phyloP scores from a whole-genome alignment of 1,140 invertebrate species.

The Drosophila chauvacae region DNA sequence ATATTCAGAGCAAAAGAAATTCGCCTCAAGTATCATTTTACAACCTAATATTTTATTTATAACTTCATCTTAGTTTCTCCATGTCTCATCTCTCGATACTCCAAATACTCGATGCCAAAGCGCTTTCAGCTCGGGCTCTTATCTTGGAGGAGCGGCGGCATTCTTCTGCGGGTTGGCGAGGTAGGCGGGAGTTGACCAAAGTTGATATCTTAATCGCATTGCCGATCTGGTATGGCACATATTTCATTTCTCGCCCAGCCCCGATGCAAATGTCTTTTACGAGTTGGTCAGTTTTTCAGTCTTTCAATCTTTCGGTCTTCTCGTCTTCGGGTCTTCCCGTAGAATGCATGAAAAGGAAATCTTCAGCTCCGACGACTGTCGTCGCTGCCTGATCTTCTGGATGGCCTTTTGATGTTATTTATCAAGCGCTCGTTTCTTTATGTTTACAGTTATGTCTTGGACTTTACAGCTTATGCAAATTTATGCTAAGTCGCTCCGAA shows the following conservation, averaged over 20 bases:
- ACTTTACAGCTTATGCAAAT: slow-evolving; percentile 75
- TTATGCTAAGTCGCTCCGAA: slow-evolving; percentile 62
- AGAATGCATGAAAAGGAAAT: slow-evolving; percentile 62
- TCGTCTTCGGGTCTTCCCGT: neutral
- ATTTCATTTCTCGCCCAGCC: slow-evolving; percentile 54
- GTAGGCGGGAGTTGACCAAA: slow-evolving; percentile 27
- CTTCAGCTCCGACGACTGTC: slow-evolving; percentile 9
- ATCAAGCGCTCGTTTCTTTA: slow-evolving; percentile 73
- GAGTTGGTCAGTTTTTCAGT: neutral
- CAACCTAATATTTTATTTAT: neutral
- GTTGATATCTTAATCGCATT: slow-evolving; percentile 80
- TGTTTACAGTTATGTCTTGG: slow-evolving; percentile 75
- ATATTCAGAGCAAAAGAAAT: neutral
- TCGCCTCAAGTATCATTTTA: neutral
- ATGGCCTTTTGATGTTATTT: slow-evolving; percentile 54
- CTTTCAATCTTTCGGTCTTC: neutral
- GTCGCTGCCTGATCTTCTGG: slow-evolving; percentile 29
- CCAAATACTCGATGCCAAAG: slow-evolving; percentile 5
- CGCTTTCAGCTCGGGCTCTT: slow-evolving; percentile 36
- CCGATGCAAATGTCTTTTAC: slow-evolving; percentile 45
- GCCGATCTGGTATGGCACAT: slow-evolving; percentile 63
- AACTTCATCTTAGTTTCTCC: slow-evolving; percentile 4
- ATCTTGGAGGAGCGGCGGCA: slow-evolving; percentile 62
- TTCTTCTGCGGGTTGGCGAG: slow-evolving; percentile 19
- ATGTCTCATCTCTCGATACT: slow-evolving; percentile 10